Evolutionary conservation across 2,888 invertebrate species (phyloP).

Genomic region (Diplazon laetatorius): DNA sequence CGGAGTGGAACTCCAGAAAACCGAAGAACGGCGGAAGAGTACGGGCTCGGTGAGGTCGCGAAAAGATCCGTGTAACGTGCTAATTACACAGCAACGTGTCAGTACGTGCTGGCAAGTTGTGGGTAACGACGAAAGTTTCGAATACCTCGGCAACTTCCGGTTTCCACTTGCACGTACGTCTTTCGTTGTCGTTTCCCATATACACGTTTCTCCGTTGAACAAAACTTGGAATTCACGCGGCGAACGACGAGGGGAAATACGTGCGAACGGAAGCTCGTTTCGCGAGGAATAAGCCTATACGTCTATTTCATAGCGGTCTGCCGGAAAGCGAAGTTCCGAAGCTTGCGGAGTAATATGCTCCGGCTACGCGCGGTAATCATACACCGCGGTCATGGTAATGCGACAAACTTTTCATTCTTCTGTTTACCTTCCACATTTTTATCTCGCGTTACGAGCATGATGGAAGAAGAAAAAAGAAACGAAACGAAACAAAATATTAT

Average conservation of each 20-base stretch:
- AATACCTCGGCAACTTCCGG: constrained; percentile 43
- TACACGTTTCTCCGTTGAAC: constrained; percentile 1
- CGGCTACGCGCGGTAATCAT: constrained; percentile 26
- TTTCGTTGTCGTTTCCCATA: constrained; percentile 3
- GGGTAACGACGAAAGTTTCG: constrained; percentile 53
- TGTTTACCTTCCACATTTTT: constrained; percentile 33
- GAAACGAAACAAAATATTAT: too few species aligned
- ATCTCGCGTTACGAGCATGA: constrained; percentile 10
- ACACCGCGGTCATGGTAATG: constrained; percentile 34
- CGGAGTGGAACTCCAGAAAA: constrained; percentile 18
- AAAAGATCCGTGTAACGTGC: constrained; percentile 26
- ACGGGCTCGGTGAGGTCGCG: constrained; percentile 16
- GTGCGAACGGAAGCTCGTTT: constrained; percentile 43
- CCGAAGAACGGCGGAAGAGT: neutral
- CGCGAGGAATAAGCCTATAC: constrained; percentile 4
- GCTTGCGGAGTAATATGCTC: constrained; percentile 2
- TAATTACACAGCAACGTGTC: constrained; percentile 38
- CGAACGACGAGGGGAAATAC: constrained; percentile 24
- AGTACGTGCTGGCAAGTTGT: constrained; percentile 14
- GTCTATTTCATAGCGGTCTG: neutral
- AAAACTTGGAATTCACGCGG: constrained; percentile 45
- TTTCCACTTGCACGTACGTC: constrained; percentile 27
- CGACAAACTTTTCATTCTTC: constrained; percentile 29
- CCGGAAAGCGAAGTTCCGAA: constrained; percentile 20
- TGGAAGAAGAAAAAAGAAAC: too few species aligned